A percentile compares a stretch with the other conserved stretches of the same genome.
These are phyloP conservation scores for Apostichopus californicus DNA, from an alignment of 35 echinoderm and acorn worm species.

Conservation along the genomic window DNA sequence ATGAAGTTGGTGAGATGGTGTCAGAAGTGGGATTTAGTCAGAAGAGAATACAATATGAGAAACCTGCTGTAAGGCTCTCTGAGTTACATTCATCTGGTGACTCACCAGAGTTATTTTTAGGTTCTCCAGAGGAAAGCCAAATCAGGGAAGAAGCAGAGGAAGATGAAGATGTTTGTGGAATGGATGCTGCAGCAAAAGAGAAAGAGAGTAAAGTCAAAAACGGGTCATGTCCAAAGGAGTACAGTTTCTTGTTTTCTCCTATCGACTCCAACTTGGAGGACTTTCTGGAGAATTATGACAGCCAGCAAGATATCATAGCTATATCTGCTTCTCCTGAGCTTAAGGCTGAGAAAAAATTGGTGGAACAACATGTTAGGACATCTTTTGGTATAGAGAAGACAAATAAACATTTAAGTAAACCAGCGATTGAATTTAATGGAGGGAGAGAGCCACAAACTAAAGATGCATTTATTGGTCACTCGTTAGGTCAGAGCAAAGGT, in stretches of 20 bases:
- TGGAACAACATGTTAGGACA: neutral
- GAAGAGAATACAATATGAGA: neutral
- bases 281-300: slow-evolving; percentile 66
- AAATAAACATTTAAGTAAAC: neutral
- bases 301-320: slow-evolving; percentile 69
- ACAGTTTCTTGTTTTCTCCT: slow-evolving; percentile 52
- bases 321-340: slow-evolving; percentile 74
- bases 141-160: neutral
- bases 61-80: neutral
- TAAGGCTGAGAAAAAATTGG: neutral
- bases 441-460: neutral
- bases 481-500: too few relatives aligned
- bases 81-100: neutral
- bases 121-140: neutral
- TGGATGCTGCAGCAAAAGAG: neutral
- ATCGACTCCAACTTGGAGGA: slow-evolving; percentile 73
- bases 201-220: neutral
- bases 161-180: neutral
- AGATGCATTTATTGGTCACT: neutral
- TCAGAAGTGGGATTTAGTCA: neutral
- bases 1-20: neutral
- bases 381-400: too few relatives aligned
- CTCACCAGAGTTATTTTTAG: slow-evolving; percentile 42
- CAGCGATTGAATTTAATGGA: neutral
- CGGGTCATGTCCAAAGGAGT: neutral